Evolutionary conservation across 2,797 vertebrate genomes (phyloP).

Genomic region (Sebastes paucispinis): DNA sequence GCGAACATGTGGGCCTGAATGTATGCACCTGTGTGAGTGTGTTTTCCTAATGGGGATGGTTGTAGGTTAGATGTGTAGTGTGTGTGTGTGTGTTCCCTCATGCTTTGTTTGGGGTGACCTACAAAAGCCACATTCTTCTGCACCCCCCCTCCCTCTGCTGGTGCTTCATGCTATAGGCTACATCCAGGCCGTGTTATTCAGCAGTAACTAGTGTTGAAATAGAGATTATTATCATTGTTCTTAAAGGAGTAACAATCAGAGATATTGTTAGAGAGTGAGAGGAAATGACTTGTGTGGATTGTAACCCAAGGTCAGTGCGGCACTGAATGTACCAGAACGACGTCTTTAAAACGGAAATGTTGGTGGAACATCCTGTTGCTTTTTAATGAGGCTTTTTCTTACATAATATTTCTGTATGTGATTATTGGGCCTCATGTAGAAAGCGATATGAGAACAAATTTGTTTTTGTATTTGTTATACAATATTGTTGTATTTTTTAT

Average conservation of each 20-base stretch:
- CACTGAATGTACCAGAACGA: slow-evolving; percentile 12
- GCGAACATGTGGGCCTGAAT: slow-evolving; percentile 42
- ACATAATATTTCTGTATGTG: background rate
- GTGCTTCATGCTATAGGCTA: slow-evolving; percentile 19
- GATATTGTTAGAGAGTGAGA: background rate
- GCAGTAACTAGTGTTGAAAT: background rate
- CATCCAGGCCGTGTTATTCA: background rate
- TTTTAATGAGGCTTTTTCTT: background rate
- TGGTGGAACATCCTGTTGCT: slow-evolving; percentile 16
- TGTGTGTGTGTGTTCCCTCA: slow-evolving; percentile 28
- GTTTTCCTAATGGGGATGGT: slow-evolving; percentile 53
- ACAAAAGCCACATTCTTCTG: slow-evolving; percentile 66
- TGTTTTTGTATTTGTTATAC: too few relatives aligned
- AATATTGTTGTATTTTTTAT: too few relatives aligned
- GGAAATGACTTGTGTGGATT: slow-evolving; percentile 9
- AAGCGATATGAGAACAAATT: too few relatives aligned
- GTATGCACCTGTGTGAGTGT: slow-evolving; percentile 41
- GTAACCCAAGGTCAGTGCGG: slow-evolving; percentile 4
- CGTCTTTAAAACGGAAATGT: background rate
- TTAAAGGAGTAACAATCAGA: background rate
- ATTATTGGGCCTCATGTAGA: too few relatives aligned
- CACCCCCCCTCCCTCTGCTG: background rate
- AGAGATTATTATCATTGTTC: background rate
- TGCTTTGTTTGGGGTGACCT: slow-evolving; percentile 76
- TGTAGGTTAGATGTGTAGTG: slow-evolving; percentile 43